Conservation (phyloP, 2,888 invertebrate species). For the Drosophila mettleri region DNA sequence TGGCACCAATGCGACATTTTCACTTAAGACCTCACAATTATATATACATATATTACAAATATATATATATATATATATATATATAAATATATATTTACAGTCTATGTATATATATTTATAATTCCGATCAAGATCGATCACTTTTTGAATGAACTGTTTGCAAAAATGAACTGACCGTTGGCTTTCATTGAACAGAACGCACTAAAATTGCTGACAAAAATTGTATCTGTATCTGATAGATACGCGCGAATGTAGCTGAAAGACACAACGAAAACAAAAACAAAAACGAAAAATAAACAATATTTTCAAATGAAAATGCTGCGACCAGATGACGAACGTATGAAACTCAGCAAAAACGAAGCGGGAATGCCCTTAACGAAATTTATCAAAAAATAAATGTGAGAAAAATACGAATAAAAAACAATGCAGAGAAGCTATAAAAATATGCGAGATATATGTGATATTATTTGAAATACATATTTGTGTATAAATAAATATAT, state of each 20-base stretch:
- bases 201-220: constrained; percentile 39
- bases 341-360: constrained; percentile 32
- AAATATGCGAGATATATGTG: constrained; percentile 1
- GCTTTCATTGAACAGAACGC: constrained; percentile 62
- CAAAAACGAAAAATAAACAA: constrained; percentile 18
- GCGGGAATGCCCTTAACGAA: constrained; percentile 48
- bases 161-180: constrained; percentile 29
- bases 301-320: constrained; percentile 35
- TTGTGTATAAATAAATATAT: neutral
- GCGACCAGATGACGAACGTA: constrained; percentile 25
- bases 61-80: constrained; percentile 4
- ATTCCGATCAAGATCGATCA: constrained; percentile 15
- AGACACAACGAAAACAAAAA: constrained; percentile 12
- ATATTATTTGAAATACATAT: neutral
- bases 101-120: neutral
- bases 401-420: constrained; percentile 24
- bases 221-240: constrained; percentile 22
- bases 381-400: constrained; percentile 35
- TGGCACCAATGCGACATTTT: constrained; percentile 69
- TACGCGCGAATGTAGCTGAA: constrained; percentile 11
- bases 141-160: constrained; percentile 29
- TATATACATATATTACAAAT: neutral
- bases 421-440: constrained; percentile 41
- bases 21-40: neutral
- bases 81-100: too few relatives aligned